Conservation (phyloP, 2,888 invertebrate species). For the Syritta pipiens region DNA sequence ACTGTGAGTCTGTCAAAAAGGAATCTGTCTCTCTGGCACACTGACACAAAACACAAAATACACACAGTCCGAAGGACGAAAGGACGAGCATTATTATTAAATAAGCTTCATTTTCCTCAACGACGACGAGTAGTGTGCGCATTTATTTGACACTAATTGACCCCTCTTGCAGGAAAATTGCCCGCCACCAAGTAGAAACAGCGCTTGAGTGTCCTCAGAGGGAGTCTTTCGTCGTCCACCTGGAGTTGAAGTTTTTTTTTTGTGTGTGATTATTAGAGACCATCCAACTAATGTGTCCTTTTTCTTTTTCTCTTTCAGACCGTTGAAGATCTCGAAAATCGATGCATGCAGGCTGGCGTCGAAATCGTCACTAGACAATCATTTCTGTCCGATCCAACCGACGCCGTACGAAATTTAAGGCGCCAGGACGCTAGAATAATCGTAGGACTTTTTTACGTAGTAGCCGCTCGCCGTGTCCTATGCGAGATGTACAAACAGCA, state of each 20-base stretch:
- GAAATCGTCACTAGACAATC: conserved; percentile 98
- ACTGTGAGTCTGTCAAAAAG: conserved; percentile 3
- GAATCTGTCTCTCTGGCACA: too few species aligned
- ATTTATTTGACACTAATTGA: conserved; percentile 63
- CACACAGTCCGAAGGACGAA: too few species aligned
- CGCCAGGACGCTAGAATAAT: conserved; percentile 98
- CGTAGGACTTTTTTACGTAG: conserved; percentile 98
- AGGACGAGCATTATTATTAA: conserved; percentile 40
- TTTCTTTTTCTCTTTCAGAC: conserved; percentile 84
- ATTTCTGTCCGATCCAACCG: conserved; percentile 97
- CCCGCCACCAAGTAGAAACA: too few species aligned
- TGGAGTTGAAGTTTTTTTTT: neutral
- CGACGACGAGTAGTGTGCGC: conserved; percentile 46
- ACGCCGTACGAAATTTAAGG: conserved; percentile 95
- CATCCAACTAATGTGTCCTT: conserved; percentile 19
- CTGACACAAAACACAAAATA: too few species aligned
- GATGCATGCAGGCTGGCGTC: conserved; percentile 94
- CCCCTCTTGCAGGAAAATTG: conserved; percentile 14
- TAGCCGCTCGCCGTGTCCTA: conserved; percentile 96
- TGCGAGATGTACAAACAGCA: conserved; percentile 97
- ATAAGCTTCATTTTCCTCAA: conserved; percentile 39
- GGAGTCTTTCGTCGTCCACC: neutral
- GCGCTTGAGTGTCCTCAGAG: too few species aligned
- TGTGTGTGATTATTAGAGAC: neutral
- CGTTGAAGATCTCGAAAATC: conserved; percentile 96